These are phyloP conservation scores for Tokudaia muenninki DNA, from an alignment of 2,797 vertebrate species.

Conservation along the genomic window DNA sequence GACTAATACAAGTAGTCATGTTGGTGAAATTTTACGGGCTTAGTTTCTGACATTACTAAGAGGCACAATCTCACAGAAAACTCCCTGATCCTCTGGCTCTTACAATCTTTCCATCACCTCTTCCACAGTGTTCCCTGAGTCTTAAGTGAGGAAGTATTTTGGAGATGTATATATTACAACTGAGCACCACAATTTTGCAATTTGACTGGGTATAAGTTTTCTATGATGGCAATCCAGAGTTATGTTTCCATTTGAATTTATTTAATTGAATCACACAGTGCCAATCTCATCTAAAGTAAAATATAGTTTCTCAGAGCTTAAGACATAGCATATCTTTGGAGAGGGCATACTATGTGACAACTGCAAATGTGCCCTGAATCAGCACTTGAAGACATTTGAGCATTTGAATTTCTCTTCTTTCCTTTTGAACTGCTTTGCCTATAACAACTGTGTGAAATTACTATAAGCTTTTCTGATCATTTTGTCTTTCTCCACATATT, in stretches of 20 bases:
- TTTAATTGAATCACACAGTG: background rate
- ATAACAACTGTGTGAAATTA: constrained; percentile 8
- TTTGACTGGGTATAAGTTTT: background rate
- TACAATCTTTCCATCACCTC: too few species aligned
- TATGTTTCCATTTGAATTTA: background rate
- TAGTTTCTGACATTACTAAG: background rate
- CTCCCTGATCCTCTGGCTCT: background rate
- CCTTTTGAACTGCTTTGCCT: constrained; percentile 43
- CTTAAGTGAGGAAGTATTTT: background rate
- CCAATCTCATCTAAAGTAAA: background rate
- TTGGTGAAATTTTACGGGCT: background rate
- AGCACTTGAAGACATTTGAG: background rate
- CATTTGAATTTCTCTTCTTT: background rate
- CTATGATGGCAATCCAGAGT: background rate
- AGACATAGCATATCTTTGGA: background rate
- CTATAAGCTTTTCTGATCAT: background rate
- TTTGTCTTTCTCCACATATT: background rate
- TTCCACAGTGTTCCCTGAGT: background rate
- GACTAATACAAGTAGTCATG: background rate
- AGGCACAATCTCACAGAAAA: background rate
- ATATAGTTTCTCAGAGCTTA: background rate
- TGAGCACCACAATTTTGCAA: background rate
- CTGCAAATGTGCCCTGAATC: background rate
- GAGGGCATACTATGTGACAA: background rate
- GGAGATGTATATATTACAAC: background rate